Percentiles rank a stretch among this genome's conserved stretches.
phyloP scores from a whole-genome alignment of 2,888 invertebrate species.

The Stomorhina lunata region DNA sequence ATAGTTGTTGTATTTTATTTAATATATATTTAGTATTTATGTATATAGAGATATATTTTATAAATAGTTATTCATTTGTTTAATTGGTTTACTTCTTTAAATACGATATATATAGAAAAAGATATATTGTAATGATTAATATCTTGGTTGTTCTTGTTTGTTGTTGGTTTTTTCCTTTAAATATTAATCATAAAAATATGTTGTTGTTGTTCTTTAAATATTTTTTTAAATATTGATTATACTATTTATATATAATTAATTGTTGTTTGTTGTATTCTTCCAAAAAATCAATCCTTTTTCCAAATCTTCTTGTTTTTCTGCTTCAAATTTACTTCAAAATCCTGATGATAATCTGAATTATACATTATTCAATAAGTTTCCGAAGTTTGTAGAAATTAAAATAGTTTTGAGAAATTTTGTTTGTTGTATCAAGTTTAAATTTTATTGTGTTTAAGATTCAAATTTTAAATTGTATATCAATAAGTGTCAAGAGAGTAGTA shows the following conservation, averaged over 20 bases:
- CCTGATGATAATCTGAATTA: too few relatives aligned
- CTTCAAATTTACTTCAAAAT: too few relatives aligned
- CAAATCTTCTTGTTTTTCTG: too few relatives aligned
- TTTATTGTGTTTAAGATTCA: too few relatives aligned
- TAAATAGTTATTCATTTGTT: conserved; percentile 15
- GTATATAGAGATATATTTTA: conserved; percentile 33
- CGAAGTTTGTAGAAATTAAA: too few relatives aligned
- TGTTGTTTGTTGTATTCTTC: too few relatives aligned
- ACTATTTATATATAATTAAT: not conserved
- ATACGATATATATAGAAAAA: conserved; percentile 48
- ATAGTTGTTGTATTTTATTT: conserved; percentile 24
- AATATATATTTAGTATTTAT: not conserved
- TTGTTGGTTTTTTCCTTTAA: not conserved
- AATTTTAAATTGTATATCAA: too few relatives aligned
- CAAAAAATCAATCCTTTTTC: too few relatives aligned
- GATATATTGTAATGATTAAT: conserved; percentile 45
- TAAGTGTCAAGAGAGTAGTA: too few relatives aligned
- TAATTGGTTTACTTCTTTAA: conserved; percentile 1
- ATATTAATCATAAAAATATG: conserved; percentile 31
- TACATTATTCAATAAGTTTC: too few relatives aligned
- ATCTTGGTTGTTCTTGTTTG: conserved; percentile 26
- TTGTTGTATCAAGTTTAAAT: too few relatives aligned
- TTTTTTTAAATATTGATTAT: not conserved
- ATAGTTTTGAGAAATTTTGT: too few relatives aligned
- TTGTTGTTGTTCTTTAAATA: not conserved